These are phyloP conservation scores for Copidosoma floridanum DNA, from an alignment of 1,140 invertebrate species.

Conservation along the genomic window DNA sequence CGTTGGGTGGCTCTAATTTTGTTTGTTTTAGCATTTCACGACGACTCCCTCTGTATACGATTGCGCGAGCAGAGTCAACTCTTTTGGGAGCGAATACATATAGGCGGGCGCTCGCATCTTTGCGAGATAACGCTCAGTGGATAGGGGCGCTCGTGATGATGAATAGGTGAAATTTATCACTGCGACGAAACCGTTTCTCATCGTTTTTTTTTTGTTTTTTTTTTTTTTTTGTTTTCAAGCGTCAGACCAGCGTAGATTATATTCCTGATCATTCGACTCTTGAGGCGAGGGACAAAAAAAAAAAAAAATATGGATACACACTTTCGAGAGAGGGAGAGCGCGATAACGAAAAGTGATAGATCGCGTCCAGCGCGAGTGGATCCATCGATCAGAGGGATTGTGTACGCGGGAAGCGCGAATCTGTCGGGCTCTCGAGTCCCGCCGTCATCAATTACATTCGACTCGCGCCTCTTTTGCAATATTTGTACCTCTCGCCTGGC, in stretches of 20 bases:
- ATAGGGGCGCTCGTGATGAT: no score
- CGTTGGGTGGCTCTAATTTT: no score
- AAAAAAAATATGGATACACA: not conserved
- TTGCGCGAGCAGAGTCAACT: no score
- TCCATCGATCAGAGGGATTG: conserved; percentile 12
- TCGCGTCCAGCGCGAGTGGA: not conserved
- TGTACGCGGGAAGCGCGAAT: not conserved
- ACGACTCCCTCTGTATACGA: no score
- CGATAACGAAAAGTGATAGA: conserved; percentile 21
- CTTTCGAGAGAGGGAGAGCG: not conserved
- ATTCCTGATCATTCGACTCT: not conserved
- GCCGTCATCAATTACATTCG: conserved; percentile 20
- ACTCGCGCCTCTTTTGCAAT: conserved; percentile 4
- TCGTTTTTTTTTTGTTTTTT: no score
- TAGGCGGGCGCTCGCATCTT: no score
- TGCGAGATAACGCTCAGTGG: no score
- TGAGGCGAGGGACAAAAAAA: not conserved
- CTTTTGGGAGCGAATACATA: no score
- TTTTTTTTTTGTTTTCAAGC: no score
- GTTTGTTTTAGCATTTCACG: no score
- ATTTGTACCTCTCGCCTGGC: not conserved
- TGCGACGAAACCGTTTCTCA: no score
- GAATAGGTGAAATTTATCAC: no score
- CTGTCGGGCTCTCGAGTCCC: not conserved
- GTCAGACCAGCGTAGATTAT: not conserved